These are phyloP conservation scores for Carlito syrichta DNA, from an alignment of 2,113 vertebrate species.

Conservation along the genomic window DNA sequence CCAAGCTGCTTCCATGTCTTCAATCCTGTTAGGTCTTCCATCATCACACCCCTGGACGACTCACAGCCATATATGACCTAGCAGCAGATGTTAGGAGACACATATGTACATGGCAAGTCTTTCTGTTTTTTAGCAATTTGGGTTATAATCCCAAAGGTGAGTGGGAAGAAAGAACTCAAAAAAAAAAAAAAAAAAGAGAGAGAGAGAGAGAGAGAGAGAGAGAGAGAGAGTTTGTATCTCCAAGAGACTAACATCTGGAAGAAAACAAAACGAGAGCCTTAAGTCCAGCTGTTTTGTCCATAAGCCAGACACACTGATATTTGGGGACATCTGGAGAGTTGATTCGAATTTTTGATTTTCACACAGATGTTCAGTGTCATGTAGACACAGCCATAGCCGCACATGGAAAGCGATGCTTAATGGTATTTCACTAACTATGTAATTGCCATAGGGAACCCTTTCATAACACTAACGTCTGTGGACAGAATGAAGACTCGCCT, in stretches of 20 bases:
- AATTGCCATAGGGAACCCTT: constrained; percentile 42
- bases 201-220: no score
- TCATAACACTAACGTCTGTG: constrained; percentile 44
- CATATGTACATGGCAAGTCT: not conserved
- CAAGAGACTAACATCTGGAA: not conserved
- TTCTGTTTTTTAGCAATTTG: not conserved
- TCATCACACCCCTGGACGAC: not conserved
- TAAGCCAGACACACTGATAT: constrained; percentile 14
- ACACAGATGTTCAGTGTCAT: constrained; percentile 42
- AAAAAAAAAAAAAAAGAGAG: no score
- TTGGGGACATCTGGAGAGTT: constrained; percentile 53
- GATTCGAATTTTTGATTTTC: constrained; percentile 50
- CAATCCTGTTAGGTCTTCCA: not conserved
- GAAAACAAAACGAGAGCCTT: constrained; percentile 44
- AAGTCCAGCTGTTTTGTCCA: constrained; percentile 47
- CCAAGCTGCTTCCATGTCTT: not conserved
- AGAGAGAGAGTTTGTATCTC: not conserved
- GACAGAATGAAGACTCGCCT: constrained; percentile 39
- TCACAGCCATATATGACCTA: not conserved
- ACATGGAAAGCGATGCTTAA: constrained; percentile 31
- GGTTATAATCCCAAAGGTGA: constrained; percentile 19
- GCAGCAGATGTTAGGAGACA: not conserved
- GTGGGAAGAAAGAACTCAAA: constrained; percentile 12
- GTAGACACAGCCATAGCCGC: constrained; percentile 1
- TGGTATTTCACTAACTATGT: constrained; percentile 24